Percentiles rank a stretch among this genome's conserved stretches.
Conservation (phyloP, 2,113 vertebrate genomes). For the Gyps fulvus region DNA sequence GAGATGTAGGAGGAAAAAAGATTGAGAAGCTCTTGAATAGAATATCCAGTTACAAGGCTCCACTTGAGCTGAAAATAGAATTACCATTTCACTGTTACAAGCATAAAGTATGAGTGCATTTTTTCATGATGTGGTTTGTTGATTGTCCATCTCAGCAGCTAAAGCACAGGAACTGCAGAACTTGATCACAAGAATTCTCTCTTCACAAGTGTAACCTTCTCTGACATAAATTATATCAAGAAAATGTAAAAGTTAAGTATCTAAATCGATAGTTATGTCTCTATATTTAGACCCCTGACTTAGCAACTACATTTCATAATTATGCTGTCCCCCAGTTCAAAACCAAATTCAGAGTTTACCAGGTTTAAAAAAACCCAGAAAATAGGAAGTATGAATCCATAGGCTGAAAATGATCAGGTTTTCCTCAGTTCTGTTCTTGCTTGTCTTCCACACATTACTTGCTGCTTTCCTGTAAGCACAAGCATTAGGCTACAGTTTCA, state of each 20-base stretch:
- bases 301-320: background rate
- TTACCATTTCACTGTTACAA: background rate
- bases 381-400: background rate
- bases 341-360: background rate
- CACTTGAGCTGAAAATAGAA: constrained; percentile 15
- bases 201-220: background rate
- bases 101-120: background rate
- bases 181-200: background rate
- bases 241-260: background rate
- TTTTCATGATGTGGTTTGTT: background rate
- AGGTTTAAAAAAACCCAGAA: background rate
- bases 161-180: background rate
- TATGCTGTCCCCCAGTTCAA: background rate
- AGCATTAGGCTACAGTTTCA: background rate
- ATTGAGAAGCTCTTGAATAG: background rate
- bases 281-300: background rate
- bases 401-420: background rate
- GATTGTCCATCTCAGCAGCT: background rate
- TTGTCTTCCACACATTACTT: background rate
- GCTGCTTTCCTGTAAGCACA: background rate
- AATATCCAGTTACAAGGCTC: background rate
- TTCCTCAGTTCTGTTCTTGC: background rate
- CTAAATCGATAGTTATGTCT: background rate
- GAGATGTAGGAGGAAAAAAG: background rate
- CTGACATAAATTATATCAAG: background rate